Base-by-base conservation (phyloP, 2,888 invertebrate genomes). In the Encarsia formosa region DNA sequence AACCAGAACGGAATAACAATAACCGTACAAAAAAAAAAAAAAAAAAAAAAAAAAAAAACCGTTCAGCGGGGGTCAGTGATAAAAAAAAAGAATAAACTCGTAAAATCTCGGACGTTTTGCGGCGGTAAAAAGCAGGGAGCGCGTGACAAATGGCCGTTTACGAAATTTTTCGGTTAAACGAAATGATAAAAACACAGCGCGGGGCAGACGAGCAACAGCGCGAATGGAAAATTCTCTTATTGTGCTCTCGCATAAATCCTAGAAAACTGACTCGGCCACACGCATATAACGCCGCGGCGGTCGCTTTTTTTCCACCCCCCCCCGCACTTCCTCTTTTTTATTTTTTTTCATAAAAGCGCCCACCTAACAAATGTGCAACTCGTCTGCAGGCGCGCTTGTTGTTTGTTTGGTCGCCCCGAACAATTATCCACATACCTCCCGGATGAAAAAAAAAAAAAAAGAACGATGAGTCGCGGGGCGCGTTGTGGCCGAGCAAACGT, bases 331-430 rank as follows among this genome's bases (percentile, higher is more conserved):
- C n/a, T n/a, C 61, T 44, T 42, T 44, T 32, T 40, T 46, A 16
- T 43, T 45, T 24, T 51, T 49, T 54, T 54, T 46, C 49, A 54
- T 46, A 45, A 46, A 49, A 66, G 63, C 63, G 58, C 57, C 60
- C 59, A 57, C 60, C 62, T 65, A 66, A 64, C 66, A 63, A 65
- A 64, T 63, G 60, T 62, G 56, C 35, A 54, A 37, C 58, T 59
- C 57, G 61, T 58, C 61, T 63, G 61, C 61, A 66, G 63, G 64
- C 61, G 57, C 42, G 59, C 57, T 63, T 63, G 61, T 66, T 61
- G 61, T 57, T 59, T 54, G 54, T 55, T 47, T 53, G 31, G 40
- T 39, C 16, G 43, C 47, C 49, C 45, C 57, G 63, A 63, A 66
- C 64, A 65, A 66, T 66, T 65, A 65, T 62, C 60, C 61, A 35